Evolutionary conservation across 2,797 vertebrate species (phyloP), one percentile per base, ranked within the genome.

Genomic region (Hippocampus kuda): DNA sequence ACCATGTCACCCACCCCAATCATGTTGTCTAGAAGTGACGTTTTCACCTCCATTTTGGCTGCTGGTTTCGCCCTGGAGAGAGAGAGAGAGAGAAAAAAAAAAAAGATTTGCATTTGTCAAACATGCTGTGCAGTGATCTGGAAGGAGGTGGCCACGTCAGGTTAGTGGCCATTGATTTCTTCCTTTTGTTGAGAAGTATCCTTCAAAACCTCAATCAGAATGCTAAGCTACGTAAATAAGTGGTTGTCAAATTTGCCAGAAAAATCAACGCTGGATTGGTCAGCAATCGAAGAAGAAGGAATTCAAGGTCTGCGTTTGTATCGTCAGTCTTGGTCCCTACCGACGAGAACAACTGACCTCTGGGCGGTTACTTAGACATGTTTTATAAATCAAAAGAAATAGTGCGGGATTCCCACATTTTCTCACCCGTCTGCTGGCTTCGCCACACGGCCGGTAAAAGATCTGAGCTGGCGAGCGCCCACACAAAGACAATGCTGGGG

Each of bases 1-100:
- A 99, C 97, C 95, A 98, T 98, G 84, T 99, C 97, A 1, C 97
- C 96, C 38, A 99, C 96, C 27, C 97, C 97, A 27, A 99, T 98
- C 96, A 98, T 99, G 81, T 98, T 93, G 68, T 99, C 97, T 46
- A 99, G 90, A 86, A 99, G 95, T 6, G 97, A 99, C 0, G 94
- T 98, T 84, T 99, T 99, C 86, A 94, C 95, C 90, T 99, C 97
- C 94, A 95, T 98, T 82, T 94, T 97, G 89, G 92, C 90, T 93
- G 94, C 90, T 72, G 84, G 72, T 88, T 72, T 76, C 72, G 67
- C 85, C 82, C 88, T 89, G 75, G 26, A 76, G 74, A 68, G n/a
- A n/a, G n/a, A n/a, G n/a, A n/a, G n/a, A n/a, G n/a, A n/a, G n/a
- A n/a, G n/a, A 48, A 57, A 18, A 0, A 54, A 59, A 9, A 75